These are phyloP conservation scores for Archaeoteleia sp. DNA, from an alignment of 2,888 invertebrate genomes.

Conservation along the genomic window DNA sequence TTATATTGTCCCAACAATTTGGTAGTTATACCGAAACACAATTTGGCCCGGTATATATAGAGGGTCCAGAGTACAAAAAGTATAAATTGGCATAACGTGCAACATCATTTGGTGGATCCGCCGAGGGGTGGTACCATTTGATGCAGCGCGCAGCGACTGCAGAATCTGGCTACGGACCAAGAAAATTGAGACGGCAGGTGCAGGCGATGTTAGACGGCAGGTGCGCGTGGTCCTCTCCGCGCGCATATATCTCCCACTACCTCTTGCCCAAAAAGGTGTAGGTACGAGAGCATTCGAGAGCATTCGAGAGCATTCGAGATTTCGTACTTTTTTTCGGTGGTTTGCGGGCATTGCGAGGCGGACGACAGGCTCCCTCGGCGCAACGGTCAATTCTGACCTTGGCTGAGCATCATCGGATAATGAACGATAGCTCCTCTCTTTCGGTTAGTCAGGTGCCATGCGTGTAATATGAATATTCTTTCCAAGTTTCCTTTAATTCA, in stretches of 20 bases:
- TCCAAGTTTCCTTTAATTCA: too few relatives aligned
- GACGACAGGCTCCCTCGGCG: constrained; percentile 10
- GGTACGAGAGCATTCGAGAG: too few relatives aligned
- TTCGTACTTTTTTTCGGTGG: constrained; percentile 53
- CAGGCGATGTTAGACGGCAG: constrained; percentile 58
- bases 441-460: constrained; percentile 29
- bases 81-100: constrained; percentile 6
- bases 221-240: constrained; percentile 57
- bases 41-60: constrained; percentile 7
- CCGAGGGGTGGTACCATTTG: constrained; percentile 15
- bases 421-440: constrained; percentile 30
- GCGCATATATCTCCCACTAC: constrained; percentile 46
- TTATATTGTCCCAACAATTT: constrained; percentile 28
- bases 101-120: constrained; percentile 18
- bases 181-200: constrained; percentile 64
- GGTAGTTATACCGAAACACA: constrained; percentile 7
- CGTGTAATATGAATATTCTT: constrained; percentile 36
- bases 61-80: not conserved
- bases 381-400: constrained; percentile 55
- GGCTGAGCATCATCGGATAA: constrained; percentile 37
- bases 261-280: constrained; percentile 32
- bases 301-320: constrained; percentile 21
- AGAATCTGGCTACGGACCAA: constrained; percentile 39
- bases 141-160: constrained; percentile 13
- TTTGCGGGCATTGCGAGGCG: constrained; percentile 34